Evolutionary conservation across 2,113 vertebrate species (phyloP).

Genomic region (Vulpes ferrilata): DNA sequence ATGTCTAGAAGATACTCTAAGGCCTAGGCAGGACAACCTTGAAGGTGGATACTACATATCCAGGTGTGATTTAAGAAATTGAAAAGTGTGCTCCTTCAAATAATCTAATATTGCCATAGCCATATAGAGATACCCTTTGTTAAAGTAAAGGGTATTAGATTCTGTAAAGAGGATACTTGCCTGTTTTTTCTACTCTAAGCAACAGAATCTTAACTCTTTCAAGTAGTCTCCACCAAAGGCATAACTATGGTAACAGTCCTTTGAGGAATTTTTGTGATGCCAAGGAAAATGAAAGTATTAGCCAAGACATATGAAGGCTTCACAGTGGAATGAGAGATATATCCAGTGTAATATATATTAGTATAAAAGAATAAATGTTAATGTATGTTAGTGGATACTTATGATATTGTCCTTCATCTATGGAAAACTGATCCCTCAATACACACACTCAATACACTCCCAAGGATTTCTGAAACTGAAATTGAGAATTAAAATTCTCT

Average conservation of each 20-base stretch:
- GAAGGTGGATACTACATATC: neutral
- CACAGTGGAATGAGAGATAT: neutral
- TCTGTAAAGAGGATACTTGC: neutral
- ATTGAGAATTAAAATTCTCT: neutral
- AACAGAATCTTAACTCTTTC: neutral
- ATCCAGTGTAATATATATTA: neutral
- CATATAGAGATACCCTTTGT: neutral
- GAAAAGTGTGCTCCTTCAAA: neutral
- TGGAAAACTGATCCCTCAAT: neutral
- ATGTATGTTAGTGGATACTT: neutral
- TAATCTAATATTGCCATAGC: neutral
- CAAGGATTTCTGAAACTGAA: neutral
- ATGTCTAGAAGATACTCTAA: neutral
- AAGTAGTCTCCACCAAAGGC: neutral
- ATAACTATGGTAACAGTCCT: neutral
- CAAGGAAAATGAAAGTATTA: neutral
- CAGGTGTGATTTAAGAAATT: neutral
- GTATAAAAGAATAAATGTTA: neutral
- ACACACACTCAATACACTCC: neutral
- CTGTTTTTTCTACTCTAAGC: neutral
- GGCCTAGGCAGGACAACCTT: neutral
- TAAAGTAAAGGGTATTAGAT: neutral
- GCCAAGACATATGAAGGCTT: neutral
- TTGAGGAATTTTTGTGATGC: neutral
- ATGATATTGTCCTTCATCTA: neutral